phyloP scores from a whole-genome alignment of 2,113 vertebrate genomes.

The Percina caprodes region DNA sequence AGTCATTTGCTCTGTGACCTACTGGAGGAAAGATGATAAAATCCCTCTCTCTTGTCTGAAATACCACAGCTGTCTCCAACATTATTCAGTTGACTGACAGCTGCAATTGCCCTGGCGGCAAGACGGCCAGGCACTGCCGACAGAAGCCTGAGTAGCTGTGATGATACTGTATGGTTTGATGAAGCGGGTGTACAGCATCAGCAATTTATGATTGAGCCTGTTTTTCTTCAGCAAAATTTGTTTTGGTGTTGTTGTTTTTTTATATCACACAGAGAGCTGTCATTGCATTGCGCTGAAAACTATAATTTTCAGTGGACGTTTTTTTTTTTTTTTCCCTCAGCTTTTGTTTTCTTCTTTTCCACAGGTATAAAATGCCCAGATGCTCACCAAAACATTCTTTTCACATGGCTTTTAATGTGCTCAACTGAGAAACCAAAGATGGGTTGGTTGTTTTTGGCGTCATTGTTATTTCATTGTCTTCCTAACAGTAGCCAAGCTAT shows the following conservation, averaged over 20 bases:
- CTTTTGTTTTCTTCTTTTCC: slow-evolving; percentile 4
- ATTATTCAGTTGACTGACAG: slow-evolving; percentile 82
- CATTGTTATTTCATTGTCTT: slow-evolving; percentile 1
- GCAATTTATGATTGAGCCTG: slow-evolving; percentile 69
- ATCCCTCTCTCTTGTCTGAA: slow-evolving; percentile 71
- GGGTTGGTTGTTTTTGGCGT: slow-evolving; percentile 23
- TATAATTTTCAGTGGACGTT: slow-evolving; percentile 22
- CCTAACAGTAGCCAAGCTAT: not conserved
- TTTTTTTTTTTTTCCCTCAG: slow-evolving; percentile 37
- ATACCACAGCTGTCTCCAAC: slow-evolving; percentile 71
- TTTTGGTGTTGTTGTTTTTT: slow-evolving; percentile 29
- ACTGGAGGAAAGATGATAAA: slow-evolving; percentile 73
- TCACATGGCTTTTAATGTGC: not conserved
- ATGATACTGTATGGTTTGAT: slow-evolving; percentile 70
- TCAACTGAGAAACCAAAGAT: slow-evolving; percentile 9
- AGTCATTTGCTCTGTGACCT: slow-evolving; percentile 73
- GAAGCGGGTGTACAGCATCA: slow-evolving; percentile 72
- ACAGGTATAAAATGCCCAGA: slow-evolving; percentile 14
- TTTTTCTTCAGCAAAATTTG: slow-evolving; percentile 30
- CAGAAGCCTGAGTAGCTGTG: slow-evolving; percentile 69
- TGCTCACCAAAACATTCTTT: slow-evolving; percentile 18
- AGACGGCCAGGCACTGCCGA: slow-evolving; percentile 49
- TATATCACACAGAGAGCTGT: slow-evolving; percentile 23
- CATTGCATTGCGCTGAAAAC: slow-evolving; percentile 30
- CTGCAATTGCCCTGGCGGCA: slow-evolving; percentile 66